phyloP scores from a whole-genome alignment of 2,888 invertebrate species.

The Apomyelois bistriatella region DNA sequence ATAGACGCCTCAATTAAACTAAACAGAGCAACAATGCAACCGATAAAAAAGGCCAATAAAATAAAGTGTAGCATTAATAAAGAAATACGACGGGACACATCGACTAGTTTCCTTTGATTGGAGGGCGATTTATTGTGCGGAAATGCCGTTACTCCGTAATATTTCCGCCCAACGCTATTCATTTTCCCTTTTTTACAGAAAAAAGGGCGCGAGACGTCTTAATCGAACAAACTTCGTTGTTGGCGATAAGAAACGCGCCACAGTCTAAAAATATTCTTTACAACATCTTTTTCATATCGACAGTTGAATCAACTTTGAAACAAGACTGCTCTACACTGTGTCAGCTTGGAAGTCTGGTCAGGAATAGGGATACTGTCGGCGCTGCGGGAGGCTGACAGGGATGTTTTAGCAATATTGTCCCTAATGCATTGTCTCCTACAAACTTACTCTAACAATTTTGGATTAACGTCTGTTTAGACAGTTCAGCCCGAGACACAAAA shows the following conservation, averaged over 20 bases:
- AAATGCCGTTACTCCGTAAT: constrained; percentile 78
- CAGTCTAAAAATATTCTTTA: constrained; percentile 15
- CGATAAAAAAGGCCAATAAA: constrained; percentile 75
- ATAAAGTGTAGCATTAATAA: constrained; percentile 76
- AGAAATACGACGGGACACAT: constrained; percentile 63
- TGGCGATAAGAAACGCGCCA: constrained; percentile 19
- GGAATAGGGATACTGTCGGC: constrained; percentile 16
- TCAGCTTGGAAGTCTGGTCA: neutral
- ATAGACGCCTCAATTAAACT: constrained; percentile 54
- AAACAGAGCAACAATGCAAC: constrained; percentile 61
- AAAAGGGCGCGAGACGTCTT: constrained; percentile 78
- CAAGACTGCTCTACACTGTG: neutral
- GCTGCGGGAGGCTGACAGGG: constrained; percentile 25
- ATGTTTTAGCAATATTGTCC: constrained; percentile 26
- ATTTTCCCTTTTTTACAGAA: constrained; percentile 76
- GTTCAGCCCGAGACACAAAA: neutral
- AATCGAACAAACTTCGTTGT: constrained; percentile 53
- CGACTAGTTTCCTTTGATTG: constrained; percentile 74
- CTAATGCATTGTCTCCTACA: constrained; percentile 19
- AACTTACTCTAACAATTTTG: constrained; percentile 18
- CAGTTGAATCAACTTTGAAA: constrained; percentile 5
- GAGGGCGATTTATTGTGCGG: constrained; percentile 79
- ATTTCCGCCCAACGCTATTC: constrained; percentile 77
- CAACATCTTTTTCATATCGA: neutral
- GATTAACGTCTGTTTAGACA: neutral